Evolutionary conservation across 2,113 vertebrate genomes (phyloP).

Genomic region (Poicephalus meyeri): DNA sequence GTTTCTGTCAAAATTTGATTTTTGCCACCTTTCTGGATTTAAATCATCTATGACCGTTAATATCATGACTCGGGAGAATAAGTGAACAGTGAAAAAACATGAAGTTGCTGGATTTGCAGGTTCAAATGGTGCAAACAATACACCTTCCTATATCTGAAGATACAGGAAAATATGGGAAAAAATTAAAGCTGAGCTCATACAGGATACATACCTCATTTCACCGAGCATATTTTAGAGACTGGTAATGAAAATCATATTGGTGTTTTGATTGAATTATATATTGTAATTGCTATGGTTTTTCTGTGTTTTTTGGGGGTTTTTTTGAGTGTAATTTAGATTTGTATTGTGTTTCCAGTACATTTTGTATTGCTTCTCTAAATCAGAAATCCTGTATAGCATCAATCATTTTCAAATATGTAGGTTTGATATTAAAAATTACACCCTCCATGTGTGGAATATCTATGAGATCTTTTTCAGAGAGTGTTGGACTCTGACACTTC

Average conservation of each 20-base stretch:
- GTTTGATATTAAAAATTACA: background rate
- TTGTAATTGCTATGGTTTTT: background rate
- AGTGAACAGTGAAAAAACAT: background rate
- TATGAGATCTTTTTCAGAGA: background rate
- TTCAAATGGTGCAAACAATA: background rate
- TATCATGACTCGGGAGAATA: background rate
- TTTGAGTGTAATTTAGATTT: background rate
- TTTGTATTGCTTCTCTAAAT: rapidly evolving
- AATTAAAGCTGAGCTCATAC: background rate
- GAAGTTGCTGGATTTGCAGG: background rate
- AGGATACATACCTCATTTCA: background rate
- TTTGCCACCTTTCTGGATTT: background rate
- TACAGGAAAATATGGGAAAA: background rate
- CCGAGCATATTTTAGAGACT: background rate
- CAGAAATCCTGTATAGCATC: background rate
- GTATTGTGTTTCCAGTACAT: background rate
- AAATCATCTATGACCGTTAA: background rate
- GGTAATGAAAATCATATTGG: background rate
- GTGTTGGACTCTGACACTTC: background rate
- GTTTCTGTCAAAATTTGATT: background rate
- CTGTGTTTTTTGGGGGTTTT: background rate
- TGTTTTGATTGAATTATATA: background rate
- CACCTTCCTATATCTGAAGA: background rate
- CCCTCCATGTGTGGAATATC: background rate
- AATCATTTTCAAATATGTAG: background rate